Percentiles rank a stretch among this genome's conserved stretches.
Conservation (phyloP, 53 echinoderm and acorn worm genomes). For the Pentamera pediparva region DNA sequence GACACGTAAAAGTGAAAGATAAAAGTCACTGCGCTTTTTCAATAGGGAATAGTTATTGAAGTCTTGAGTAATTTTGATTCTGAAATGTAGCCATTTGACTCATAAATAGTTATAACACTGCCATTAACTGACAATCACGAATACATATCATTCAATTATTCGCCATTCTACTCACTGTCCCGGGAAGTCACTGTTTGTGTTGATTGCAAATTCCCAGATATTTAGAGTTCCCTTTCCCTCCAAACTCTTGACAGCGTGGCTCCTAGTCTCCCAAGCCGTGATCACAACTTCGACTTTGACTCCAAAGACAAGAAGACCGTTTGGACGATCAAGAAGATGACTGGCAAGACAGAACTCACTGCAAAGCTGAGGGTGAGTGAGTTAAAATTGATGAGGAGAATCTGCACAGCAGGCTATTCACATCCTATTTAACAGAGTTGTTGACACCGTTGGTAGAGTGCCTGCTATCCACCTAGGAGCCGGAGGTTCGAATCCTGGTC, state of each 20-base stretch:
- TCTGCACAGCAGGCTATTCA: too few relatives aligned
- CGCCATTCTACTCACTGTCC: not conserved
- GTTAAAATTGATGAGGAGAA: too few relatives aligned
- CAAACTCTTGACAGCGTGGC: slow-evolving; percentile 46
- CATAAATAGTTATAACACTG: too few relatives aligned
- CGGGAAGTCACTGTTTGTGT: not conserved
- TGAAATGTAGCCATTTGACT: too few relatives aligned
- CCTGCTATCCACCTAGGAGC: too few relatives aligned
- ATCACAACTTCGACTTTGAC: slow-evolving; percentile 63
- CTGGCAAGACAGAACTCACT: slow-evolving; percentile 54
- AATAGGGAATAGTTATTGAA: too few relatives aligned
- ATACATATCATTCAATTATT: not conserved
- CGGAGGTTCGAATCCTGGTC: too few relatives aligned
- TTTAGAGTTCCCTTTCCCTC: not conserved
- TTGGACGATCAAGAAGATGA: slow-evolving; percentile 85
- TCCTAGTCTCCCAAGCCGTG: slow-evolving; percentile 52
- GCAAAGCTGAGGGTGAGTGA: slow-evolving; percentile 67
- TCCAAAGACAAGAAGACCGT: slow-evolving; percentile 54
- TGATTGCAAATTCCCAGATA: too few relatives aligned
- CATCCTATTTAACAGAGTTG: too few relatives aligned
- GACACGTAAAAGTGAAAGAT: too few relatives aligned
- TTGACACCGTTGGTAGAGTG: too few relatives aligned
- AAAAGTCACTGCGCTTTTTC: too few relatives aligned
- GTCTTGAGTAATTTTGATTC: not conserved
- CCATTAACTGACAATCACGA: not conserved